These are phyloP conservation scores for Cervus canadensis DNA, from an alignment of 2,113 vertebrate species.

Conservation along the genomic window DNA sequence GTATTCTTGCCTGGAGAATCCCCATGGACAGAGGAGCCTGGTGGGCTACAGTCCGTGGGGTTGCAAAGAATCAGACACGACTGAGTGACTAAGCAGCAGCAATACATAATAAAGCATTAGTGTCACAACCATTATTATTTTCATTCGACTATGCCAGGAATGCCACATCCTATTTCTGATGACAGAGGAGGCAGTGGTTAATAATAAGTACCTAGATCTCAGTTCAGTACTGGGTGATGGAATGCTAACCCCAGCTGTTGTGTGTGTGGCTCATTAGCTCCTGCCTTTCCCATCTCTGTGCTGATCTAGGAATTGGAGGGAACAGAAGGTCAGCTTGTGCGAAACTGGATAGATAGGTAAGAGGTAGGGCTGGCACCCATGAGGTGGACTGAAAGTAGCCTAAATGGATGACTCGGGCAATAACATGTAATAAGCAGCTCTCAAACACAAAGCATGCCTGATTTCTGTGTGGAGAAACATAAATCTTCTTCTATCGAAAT, in stretches of 20 bases:
- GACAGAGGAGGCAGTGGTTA: neutral
- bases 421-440: neutral
- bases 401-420: neutral
- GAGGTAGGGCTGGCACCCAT: neutral
- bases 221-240: neutral
- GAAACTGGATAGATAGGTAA: neutral
- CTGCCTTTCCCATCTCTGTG: neutral
- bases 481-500: constrained; percentile 38
- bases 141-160: neutral
- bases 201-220: neutral
- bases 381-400: neutral
- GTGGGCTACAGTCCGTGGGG: neutral
- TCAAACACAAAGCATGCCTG: neutral
- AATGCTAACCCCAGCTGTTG: neutral
- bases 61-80: neutral
- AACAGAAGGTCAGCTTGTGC: neutral
- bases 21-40: neutral
- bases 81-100: neutral
- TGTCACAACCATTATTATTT: neutral
- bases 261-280: neutral
- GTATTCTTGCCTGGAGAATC: neutral
- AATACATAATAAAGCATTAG: neutral
- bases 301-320: neutral
- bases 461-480: neutral
- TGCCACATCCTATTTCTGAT: neutral